Base-by-base conservation (phyloP, 1,140 invertebrate genomes). In the Triops longicaudatus region DNA sequence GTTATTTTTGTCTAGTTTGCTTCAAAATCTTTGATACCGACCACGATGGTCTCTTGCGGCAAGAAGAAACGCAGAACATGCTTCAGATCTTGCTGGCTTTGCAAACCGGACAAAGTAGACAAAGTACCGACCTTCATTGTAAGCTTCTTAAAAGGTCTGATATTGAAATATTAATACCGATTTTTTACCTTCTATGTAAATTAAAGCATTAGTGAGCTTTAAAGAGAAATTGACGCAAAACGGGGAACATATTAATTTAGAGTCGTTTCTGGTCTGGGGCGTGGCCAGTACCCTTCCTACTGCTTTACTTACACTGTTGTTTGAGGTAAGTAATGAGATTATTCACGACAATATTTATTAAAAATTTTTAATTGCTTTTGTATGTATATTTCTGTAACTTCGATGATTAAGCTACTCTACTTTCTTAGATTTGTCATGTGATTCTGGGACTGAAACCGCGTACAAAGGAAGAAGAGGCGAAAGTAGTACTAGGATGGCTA, bases 21-120 rank as follows among this genome's bases (percentile, higher is more conserved):
- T 96, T 95, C 82, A 95, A 95, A 86, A 90, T 96, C 44, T 96
- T 96, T 85, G 93, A 96, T 83, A 85, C 88, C 74, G 92, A 95
- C 82, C 87, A 91, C 72, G 93, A 95, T 84, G 89, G 90, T 0
- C 85, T 90, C 72, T 85, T 96, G 17, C 90, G 89, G 79, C 79
- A 83, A 73, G 85, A 87, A 77, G 88, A 90, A 78, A 89, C 95
- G 78, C 17, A 63, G 7, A 22, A n/a, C 22, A 63, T 63, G 50
- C 14, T 63, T 9, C 50, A 63, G 17, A 63, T 22, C 14, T 17
- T 63, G 50, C 17, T 63, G n/a, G 11, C 50, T 10, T 63, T 63
- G 50, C 50, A 63, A 17, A 14, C 50, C 1, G 50, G 22, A 63
- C 17, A 17, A 63, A 63, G 22, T 63, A 5, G 22, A 63, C 17